phyloP scores from a whole-genome alignment of 1,140 invertebrate genomes.

The Ctenoplectra terminalis region DNA sequence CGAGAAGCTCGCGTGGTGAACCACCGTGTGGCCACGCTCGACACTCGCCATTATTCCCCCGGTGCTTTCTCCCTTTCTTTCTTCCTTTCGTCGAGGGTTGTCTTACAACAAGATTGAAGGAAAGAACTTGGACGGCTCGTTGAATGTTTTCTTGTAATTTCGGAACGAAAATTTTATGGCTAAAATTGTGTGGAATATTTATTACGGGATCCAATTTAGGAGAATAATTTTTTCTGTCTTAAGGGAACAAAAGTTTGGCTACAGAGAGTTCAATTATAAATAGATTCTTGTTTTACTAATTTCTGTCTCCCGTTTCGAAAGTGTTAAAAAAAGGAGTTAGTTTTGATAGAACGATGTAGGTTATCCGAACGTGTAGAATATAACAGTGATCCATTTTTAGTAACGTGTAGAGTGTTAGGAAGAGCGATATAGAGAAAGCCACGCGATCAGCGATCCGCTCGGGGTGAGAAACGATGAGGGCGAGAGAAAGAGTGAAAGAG shows the following conservation, averaged over 20 bases:
- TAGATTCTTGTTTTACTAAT: neutral
- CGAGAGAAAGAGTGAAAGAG: conserved; percentile 33
- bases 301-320: neutral
- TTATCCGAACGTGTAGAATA: conserved; percentile 6
- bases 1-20: conserved; percentile 81
- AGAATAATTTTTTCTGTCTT: too few species aligned
- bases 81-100: conserved; percentile 34
- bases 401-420: neutral
- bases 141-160: neutral
- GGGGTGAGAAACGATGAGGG: conserved; percentile 16
- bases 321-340: neutral
- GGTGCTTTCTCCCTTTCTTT: conserved; percentile 42
- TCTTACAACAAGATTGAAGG: conserved; percentile 3
- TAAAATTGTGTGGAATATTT: neutral
- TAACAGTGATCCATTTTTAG: conserved; percentile 38
- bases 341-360: neutral
- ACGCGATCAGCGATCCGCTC: conserved; percentile 15
- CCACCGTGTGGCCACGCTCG: conserved; percentile 80
- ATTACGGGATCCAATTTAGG: too few species aligned
- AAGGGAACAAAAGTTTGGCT: too few species aligned
- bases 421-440: conserved; percentile 23
- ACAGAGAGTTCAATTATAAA: too few species aligned
- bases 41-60: conserved; percentile 79
- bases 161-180: neutral
- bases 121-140: neutral